Conservation (phyloP, 2,797 vertebrate species). For the Pteropus rufus region DNA sequence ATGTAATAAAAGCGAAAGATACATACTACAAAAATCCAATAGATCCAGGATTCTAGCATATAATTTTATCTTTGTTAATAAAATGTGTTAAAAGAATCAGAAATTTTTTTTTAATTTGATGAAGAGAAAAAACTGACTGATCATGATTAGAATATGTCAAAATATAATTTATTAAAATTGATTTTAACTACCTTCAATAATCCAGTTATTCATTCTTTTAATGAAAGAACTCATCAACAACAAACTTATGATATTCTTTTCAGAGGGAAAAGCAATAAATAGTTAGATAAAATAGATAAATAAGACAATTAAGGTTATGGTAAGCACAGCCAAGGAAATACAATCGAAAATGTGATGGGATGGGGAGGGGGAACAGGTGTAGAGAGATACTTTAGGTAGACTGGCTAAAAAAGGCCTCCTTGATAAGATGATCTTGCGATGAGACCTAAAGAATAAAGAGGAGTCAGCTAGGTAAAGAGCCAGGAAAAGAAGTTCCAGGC, state of each 20-base stretch:
- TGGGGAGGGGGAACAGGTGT: background rate
- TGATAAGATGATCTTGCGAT: background rate
- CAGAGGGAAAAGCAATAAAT: background rate
- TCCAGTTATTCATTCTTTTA: background rate
- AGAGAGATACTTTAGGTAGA: background rate
- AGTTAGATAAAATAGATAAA: background rate
- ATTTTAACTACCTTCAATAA: constrained; percentile 1
- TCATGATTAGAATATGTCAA: background rate
- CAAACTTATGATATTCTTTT: background rate
- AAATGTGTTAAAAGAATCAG: constrained; percentile 13
- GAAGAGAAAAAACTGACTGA: background rate
- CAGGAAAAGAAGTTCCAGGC: background rate
- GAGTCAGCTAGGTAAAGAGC: background rate
- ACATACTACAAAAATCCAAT: background rate
- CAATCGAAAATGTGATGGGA: background rate
- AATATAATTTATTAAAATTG: constrained; percentile 7
- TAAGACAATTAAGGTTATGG: background rate
- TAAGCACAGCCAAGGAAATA: background rate
- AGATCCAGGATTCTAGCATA: background rate
- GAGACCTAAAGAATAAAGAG: background rate
- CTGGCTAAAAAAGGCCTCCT: background rate
- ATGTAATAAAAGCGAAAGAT: constrained; percentile 38
- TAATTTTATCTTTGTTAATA: background rate
- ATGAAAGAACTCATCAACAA: background rate
- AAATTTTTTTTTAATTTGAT: background rate